Conservation (phyloP, 1,140 invertebrate genomes). For the Zaprionus davidi region DNA sequence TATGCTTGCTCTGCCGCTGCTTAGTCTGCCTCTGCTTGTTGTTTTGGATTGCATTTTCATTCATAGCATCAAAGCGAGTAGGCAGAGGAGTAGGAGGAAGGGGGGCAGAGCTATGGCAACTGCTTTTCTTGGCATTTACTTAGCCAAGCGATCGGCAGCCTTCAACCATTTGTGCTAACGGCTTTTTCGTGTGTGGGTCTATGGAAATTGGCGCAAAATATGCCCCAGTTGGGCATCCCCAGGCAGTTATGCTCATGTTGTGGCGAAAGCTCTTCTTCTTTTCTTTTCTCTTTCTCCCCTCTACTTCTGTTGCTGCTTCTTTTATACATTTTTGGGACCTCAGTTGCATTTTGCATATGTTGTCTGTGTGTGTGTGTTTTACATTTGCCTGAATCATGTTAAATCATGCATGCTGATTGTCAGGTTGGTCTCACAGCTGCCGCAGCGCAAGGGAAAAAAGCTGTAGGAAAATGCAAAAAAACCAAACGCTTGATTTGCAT, state of each 20-base stretch:
- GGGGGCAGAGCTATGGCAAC: slow-evolving; percentile 44
- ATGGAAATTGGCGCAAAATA: slow-evolving; percentile 81
- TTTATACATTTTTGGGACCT: slow-evolving; percentile 39
- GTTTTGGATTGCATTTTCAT: slow-evolving; percentile 68
- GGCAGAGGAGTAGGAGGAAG: slow-evolving; percentile 10
- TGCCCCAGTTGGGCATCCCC: slow-evolving; percentile 57
- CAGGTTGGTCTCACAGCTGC: slow-evolving; percentile 65
- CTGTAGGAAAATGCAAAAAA: neutral
- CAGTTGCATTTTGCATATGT: slow-evolving; percentile 47
- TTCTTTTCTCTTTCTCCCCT: neutral
- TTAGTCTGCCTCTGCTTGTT: slow-evolving; percentile 3
- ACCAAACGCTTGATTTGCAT: slow-evolving; percentile 35
- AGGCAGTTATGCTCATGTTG: slow-evolving; percentile 61
- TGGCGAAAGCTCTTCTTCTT: slow-evolving; percentile 27
- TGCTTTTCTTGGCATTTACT: slow-evolving; percentile 45
- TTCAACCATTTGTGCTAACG: neutral
- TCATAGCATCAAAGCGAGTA: slow-evolving; percentile 50
- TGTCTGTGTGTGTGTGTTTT: slow-evolving; percentile 39
- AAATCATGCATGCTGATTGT: slow-evolving; percentile 82
- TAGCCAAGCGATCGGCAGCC: slow-evolving; percentile 56
- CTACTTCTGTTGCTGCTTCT: slow-evolving; percentile 26
- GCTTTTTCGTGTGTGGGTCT: slow-evolving; percentile 43
- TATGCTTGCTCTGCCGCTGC: slow-evolving; percentile 19
- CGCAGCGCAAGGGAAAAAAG: slow-evolving; percentile 32
- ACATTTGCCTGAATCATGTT: slow-evolving; percentile 56